Evolutionary conservation across 2,797 vertebrate genomes (phyloP), one percentile per base, ranked within the genome.

Genomic region (Amblyopsis hoosieri): DNA sequence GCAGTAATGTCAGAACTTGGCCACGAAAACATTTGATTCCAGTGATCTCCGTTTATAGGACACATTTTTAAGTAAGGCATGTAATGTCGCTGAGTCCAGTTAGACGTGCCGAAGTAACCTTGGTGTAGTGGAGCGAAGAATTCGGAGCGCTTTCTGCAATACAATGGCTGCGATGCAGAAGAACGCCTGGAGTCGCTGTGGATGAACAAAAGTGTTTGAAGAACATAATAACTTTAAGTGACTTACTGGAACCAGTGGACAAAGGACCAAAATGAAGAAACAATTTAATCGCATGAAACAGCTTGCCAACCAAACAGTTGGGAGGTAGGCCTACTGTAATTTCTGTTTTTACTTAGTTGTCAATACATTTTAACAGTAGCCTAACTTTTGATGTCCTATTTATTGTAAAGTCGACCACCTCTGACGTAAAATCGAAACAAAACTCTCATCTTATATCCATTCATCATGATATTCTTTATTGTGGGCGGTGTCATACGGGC

Each of bases 251-350:
- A 63, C 61, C 61, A 5, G 49, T 57, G 48, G 48, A 50, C 17
- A 59, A 65, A 48, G 45, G 12, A 10, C 49, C 53, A 71, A 46
- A 54, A 99, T 98, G 97, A 98, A 98, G 96, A 98, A 98, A 65
- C 96, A 98, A 68, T 97, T 98, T 55, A 98, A 98, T 64, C 96
- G 97, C 11, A 96, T 99, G 96, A 94, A 84, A 84, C 97, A 97
- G 85, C 94, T 99, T 68, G 97, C 97, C 80, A 98, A 96, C 94
- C 97, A 98, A 91, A 98, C 96, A 0, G 97, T 98, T 15, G 97
- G 97, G 74, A 95, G 97, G 97, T 94, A 83, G 84, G 95, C 42
- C 45, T 23, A 23, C 19, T 23, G 19, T 23, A 23, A 23, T 23
- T 23, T 23, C 19, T 2, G 33, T 4, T 37, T 37, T 37, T 37